A percentile compares a stretch with the other conserved stretches of the same genome.
phyloP scores from a whole-genome alignment of 2,888 invertebrate species.

The Unio pictorum region DNA sequence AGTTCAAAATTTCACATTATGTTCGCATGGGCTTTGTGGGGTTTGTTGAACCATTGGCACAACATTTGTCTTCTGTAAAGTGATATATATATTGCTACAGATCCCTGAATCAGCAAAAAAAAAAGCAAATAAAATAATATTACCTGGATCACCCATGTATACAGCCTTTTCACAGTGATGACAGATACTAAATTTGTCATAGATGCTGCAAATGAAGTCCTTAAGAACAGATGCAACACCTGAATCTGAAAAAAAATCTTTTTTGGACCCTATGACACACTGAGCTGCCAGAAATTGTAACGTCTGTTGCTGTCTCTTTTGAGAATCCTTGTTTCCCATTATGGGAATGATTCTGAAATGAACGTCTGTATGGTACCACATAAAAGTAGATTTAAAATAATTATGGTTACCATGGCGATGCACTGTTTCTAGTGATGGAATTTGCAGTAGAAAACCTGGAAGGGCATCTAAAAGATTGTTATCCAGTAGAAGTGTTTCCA shows the following conservation, averaged over 20 bases:
- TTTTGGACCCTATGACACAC: slow-evolving; percentile 69
- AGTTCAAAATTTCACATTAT: no score
- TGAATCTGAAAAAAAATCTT: slow-evolving; percentile 69
- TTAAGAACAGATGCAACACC: slow-evolving; percentile 68
- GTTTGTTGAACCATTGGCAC: no score
- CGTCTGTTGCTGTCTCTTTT: slow-evolving; percentile 41
- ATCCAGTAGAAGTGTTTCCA: slow-evolving; percentile 71
- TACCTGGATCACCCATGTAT: slow-evolving; percentile 66
- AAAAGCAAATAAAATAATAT: slow-evolving; percentile 8
- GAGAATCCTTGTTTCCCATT: slow-evolving; percentile 36
- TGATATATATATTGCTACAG: no score
- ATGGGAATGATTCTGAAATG: slow-evolving; percentile 70
- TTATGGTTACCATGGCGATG: slow-evolving; percentile 74
- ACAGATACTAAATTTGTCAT: slow-evolving; percentile 71
- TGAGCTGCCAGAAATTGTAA: slow-evolving; percentile 70
- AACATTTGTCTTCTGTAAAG: no score
- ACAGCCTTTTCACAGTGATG: slow-evolving; percentile 67
- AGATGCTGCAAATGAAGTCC: slow-evolving; percentile 71
- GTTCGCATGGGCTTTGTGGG: no score
- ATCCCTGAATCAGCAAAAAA: no score
- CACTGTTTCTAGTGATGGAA: slow-evolving; percentile 72
- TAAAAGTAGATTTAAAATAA: slow-evolving; percentile 74
- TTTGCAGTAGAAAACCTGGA: slow-evolving; percentile 72
- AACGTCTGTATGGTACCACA: slow-evolving; percentile 74
- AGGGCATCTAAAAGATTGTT: slow-evolving; percentile 73